Base-by-base conservation (phyloP, 2,888 invertebrate genomes). In the Schrankia costaestrigalis region DNA sequence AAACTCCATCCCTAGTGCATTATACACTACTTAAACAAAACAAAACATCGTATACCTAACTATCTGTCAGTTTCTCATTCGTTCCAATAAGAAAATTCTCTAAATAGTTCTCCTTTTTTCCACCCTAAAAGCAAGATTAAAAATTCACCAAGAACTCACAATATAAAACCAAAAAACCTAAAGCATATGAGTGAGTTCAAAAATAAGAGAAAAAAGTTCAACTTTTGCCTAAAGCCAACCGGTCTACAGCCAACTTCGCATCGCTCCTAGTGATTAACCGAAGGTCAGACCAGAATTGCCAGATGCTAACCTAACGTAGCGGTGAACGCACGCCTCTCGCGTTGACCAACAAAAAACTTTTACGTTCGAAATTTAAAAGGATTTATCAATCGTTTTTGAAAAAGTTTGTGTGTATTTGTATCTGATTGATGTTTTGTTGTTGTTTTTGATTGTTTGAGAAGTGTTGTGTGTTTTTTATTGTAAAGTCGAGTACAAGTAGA, bases 201-300 rank as follows among this genome's bases (percentile, higher is more conserved):
- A n/a, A n/a, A n/a, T n/a, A n/a, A n/a, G 63, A 57, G 59, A 63
- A 60, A 69, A 63, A 66, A 63, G 53, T 63, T 62, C 71, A 69
- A 79, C 77, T 81, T 83, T 84, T 80, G 81, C 80, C 84, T 59
- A 83, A 82, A 82, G 78, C 66, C 47, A 73, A 83, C 84, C 82
- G 81, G 83, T 82, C 71, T 42, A 34, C 36, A 46, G 45, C 78
- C 56, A 82, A 83, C 83, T 84, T 84, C 79, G 76, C 71, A 63
- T 61, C 50, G 58, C 57, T 66, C 67, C 69, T 65, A 72, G 77
- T 77, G 68, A 75, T 74, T 76, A 68, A 49, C 46, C 72, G 85
- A 85, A 85, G 85, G 85, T 84, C 84, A 84, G 67, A 35, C n/a
- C n/a, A 37, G 35, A 44, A 49, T 51, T 56, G 55, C 67, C 75